Percentiles rank a stretch among this genome's conserved stretches.
phyloP scores from a whole-genome alignment of 1,140 invertebrate species.

The Dendroctonus valens region DNA sequence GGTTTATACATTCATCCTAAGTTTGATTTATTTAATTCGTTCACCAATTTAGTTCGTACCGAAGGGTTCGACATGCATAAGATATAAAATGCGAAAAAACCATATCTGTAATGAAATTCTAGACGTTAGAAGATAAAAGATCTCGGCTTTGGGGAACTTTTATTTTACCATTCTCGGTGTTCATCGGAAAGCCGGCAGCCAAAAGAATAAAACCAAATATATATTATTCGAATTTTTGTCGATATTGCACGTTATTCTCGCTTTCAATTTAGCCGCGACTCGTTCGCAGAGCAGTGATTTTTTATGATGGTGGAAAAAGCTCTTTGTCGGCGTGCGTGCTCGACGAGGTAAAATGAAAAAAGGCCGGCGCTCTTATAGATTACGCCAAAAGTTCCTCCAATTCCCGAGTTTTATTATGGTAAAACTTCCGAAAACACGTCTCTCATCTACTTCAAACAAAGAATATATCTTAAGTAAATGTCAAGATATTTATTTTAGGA shows the following conservation, averaged over 20 bases:
- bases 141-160: no score
- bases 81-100: no score
- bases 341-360: conserved; percentile 17
- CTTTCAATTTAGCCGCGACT: conserved; percentile 18
- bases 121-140: no score
- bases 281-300: conserved; percentile 17
- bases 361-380: conserved; percentile 12
- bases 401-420: conserved; percentile 13
- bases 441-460: neutral
- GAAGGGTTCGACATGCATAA: no score
- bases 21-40: no score
- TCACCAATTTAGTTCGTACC: no score
- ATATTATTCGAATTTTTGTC: conserved; percentile 17
- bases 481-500: conserved; percentile 1
- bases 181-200: no score
- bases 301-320: conserved; percentile 17
- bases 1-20: no score
- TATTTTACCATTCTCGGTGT: no score
- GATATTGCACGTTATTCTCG: conserved; percentile 18
- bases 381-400: neutral
- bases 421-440: conserved; percentile 12
- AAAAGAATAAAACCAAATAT: neutral
- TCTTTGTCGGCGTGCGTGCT: conserved; percentile 20
- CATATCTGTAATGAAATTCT: no score
- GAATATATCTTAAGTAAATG: conserved; percentile 3